Percentiles rank a stretch among this genome's conserved stretches.
phyloP scores from a whole-genome alignment of 2,113 vertebrate genomes.

The Columba janthina region DNA sequence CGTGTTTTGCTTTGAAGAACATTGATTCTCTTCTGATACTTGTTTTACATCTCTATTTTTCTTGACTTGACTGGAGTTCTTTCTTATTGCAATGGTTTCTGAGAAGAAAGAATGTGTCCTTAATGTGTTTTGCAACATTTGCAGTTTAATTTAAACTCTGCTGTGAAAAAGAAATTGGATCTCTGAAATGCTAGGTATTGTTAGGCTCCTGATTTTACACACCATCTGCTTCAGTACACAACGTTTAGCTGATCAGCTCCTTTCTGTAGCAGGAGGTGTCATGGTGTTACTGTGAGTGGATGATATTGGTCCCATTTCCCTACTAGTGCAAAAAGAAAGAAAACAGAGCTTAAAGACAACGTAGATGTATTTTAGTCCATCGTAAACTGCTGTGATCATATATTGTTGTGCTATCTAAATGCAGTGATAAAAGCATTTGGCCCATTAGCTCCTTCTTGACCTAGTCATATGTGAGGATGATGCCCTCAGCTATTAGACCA shows the following conservation, averaged over 20 bases:
- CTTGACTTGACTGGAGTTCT: neutral
- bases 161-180: neutral
- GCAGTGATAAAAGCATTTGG: neutral
- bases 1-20: neutral
- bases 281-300: neutral
- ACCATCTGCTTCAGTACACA: neutral
- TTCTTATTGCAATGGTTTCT: neutral
- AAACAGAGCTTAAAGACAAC: neutral
- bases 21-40: neutral
- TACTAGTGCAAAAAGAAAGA: neutral
- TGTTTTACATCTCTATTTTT: neutral
- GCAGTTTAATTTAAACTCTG: conserved; percentile 15
- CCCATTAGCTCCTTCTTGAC: neutral
- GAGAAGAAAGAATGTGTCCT: neutral
- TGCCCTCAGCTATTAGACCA: neutral
- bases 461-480: neutral
- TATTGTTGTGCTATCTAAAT: neutral
- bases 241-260: neutral
- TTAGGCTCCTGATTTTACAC: neutral
- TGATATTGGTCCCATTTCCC: neutral
- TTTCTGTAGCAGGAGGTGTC: neutral
- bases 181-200: neutral
- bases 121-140: neutral
- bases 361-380: neutral
- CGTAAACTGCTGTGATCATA: neutral